These are phyloP conservation scores for Entelurus aequoreus DNA, from an alignment of 2,113 vertebrate genomes.

Conservation along the genomic window DNA sequence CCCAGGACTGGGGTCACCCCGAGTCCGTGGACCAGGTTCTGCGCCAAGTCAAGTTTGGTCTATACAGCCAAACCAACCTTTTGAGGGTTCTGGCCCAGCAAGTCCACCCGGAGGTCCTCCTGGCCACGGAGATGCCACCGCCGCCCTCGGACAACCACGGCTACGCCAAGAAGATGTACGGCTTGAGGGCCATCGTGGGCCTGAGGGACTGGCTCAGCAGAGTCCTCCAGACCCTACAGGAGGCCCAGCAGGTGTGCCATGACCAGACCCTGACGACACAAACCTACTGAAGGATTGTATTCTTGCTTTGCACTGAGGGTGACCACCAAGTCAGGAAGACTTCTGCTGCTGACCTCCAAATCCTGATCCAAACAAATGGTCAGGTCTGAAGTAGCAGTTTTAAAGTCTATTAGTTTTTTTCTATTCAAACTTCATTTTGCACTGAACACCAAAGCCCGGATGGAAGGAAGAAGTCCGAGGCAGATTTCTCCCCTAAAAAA, in stretches of 20 bases:
- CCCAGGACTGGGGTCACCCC: rapidly evolving
- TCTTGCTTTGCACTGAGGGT: neutral
- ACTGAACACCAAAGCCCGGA: too few relatives aligned
- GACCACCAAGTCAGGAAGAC: too few relatives aligned
- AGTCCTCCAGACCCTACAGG: constrained; percentile 26
- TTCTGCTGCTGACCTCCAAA: constrained; percentile 9
- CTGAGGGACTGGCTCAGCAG: constrained; percentile 4
- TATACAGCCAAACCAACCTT: rapidly evolving
- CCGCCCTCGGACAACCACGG: rapidly evolving
- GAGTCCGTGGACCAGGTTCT: rapidly evolving
- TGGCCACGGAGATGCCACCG: neutral
- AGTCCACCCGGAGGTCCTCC: rapidly evolving
- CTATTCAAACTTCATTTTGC: too few relatives aligned
- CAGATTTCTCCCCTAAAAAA: too few relatives aligned
- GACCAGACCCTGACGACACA: constrained; percentile 30
- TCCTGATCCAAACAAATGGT: constrained; percentile 1
- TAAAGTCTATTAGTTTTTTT: too few relatives aligned
- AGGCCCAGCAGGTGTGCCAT: constrained; percentile 1
- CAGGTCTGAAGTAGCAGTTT: too few relatives aligned
- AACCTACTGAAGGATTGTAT: rapidly evolving
- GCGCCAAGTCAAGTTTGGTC: rapidly evolving
- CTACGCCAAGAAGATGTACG: constrained; percentile 14
- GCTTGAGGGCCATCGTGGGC: constrained; percentile 9
- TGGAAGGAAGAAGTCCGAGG: too few relatives aligned
- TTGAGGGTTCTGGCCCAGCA: neutral